Conservation (phyloP, 2,113 vertebrate species). For the Leiothrix lutea region DNA sequence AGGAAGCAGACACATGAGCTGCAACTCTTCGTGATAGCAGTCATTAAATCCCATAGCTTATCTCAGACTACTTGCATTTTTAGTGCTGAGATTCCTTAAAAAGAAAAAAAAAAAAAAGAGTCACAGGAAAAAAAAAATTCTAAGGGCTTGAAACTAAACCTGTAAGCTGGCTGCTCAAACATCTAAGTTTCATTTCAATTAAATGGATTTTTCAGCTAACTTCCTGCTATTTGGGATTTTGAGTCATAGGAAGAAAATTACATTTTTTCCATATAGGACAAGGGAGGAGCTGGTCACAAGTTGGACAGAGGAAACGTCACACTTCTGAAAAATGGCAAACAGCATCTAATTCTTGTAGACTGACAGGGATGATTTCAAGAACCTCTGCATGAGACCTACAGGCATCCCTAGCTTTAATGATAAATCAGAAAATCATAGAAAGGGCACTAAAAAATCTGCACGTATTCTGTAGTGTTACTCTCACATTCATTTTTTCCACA, state of each 20-base stretch:
- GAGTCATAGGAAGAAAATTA: neutral
- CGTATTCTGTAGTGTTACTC: neutral
- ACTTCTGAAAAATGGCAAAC: neutral
- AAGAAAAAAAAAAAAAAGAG: neutral
- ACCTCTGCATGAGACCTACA: neutral
- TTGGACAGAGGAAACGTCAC: fast-evolving
- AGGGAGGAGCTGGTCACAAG: neutral
- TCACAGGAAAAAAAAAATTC: neutral
- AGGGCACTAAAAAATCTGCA: neutral
- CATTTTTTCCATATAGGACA: neutral
- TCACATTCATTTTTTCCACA: slow-evolving; percentile 22
- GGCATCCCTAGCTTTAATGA: neutral
- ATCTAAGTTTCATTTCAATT: neutral
- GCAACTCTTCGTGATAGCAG: neutral
- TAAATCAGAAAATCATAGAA: neutral
- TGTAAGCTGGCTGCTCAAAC: neutral
- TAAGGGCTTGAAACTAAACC: neutral
- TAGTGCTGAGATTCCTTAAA: neutral
- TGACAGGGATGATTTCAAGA: neutral
- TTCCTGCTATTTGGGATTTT: neutral
- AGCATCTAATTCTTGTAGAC: neutral
- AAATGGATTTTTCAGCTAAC: neutral
- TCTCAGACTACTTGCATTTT: neutral
- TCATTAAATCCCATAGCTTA: neutral
- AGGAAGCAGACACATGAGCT: neutral